Evolutionary conservation across 2,113 vertebrate genomes (phyloP).

Genomic region (Pelodiscus sinensis): DNA sequence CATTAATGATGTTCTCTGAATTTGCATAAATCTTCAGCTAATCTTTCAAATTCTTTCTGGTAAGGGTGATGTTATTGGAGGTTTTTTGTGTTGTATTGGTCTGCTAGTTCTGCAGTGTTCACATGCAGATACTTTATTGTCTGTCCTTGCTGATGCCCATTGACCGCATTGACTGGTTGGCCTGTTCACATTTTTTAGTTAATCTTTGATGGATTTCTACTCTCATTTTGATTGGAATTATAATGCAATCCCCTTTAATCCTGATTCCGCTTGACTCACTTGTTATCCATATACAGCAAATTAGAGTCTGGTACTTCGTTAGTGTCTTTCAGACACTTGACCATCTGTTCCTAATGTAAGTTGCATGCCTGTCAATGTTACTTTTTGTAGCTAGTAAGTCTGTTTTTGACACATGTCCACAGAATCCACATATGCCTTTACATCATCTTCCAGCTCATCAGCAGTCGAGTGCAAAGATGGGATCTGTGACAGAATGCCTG

Average conservation of each 20-base stretch:
- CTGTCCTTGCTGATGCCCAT: background rate
- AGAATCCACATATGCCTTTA: background rate
- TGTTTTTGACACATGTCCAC: background rate
- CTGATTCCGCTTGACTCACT: background rate
- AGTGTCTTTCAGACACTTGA: background rate
- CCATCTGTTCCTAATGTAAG: background rate
- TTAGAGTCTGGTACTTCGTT: background rate
- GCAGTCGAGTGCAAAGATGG: background rate
- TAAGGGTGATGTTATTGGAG: background rate
- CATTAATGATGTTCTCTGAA: background rate
- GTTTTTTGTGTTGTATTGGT: background rate
- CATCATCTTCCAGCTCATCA: background rate
- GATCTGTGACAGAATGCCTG: background rate
- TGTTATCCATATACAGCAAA: background rate
- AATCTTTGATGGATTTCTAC: background rate
- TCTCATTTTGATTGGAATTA: background rate
- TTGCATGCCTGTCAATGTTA: background rate
- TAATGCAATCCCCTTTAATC: background rate
- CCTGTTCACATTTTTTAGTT: background rate
- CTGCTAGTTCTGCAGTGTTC: background rate
- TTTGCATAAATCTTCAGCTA: background rate
- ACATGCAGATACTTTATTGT: background rate
- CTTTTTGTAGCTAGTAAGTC: background rate
- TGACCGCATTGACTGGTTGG: background rate
- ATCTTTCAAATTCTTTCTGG: background rate